Base-by-base conservation (phyloP, 2,797 vertebrate species). In the Cyclura pinguis region DNA sequence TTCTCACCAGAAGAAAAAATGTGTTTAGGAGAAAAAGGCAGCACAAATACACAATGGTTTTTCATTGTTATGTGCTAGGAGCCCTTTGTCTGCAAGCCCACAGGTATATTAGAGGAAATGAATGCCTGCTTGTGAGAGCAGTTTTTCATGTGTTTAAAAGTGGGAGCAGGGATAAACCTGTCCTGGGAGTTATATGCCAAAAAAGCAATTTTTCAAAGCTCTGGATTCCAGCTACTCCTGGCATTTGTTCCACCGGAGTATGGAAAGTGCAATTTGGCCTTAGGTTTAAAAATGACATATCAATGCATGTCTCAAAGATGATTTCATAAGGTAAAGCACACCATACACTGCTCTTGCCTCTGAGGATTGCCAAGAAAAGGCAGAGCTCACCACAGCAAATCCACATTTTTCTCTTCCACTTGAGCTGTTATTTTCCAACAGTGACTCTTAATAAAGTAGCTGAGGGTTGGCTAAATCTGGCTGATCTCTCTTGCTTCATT, bases 361-460 rank as follows among this genome's bases (percentile, higher is more conserved):
- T 57, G 73, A 64, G 24, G 29, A 59, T 80, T 0, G 0, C 72
- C 72, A 47, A 91, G 10, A 2, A 59, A n/a, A 35, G 72, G 85
- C n/a, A 78, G 38, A 50, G 22, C 42, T 35, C 18, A 80, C 10
- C 42, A 42, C 55, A 67, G 76, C 91, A 73, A 72, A 0, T 77
- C 27, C 2, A 88, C 76, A 8, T n/a, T 27, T 47, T 59, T 59
- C 1, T 57, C 47, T 85, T 86, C 89, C 77, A 24, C 35, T 82
- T 57, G 74, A 85, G 84, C 16, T 88, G 18, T 16, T 69, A 1
- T 38, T 50, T 91, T 80, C 86, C 0, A 0, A 50, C 0, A 0
- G 13, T 27, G 12, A 84, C 0, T 0, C n/a, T 0, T 0, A 7
- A 3, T n/a, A 69, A 0, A 89, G 88, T 82, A 72, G 38, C 62